Conservation (phyloP, 2,113 vertebrate species). For the Blennius ocellaris region DNA sequence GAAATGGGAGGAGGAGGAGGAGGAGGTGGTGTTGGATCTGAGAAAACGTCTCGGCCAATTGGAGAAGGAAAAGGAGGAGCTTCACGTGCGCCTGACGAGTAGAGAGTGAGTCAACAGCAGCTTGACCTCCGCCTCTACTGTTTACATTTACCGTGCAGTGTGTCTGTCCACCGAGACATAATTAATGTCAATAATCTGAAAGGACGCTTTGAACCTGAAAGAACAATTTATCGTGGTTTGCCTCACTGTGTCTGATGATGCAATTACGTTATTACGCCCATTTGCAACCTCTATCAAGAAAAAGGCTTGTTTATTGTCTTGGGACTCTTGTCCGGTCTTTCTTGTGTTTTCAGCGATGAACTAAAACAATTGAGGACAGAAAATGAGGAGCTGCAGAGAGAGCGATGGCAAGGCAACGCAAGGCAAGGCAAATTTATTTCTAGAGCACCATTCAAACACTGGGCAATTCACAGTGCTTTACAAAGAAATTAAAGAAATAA, state of each 20-base stretch:
- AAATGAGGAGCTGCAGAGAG: constrained; percentile 77
- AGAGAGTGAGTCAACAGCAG: constrained; percentile 84
- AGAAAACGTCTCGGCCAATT: constrained; percentile 76
- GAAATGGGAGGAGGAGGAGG: constrained; percentile 62
- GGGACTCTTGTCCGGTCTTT: too few relatives aligned
- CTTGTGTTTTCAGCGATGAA: constrained; percentile 78
- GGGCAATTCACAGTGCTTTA: too few relatives aligned
- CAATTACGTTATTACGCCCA: background rate
- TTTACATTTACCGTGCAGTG: background rate
- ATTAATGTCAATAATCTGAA: background rate
- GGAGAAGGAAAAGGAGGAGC: constrained; percentile 76
- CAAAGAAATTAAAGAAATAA: too few relatives aligned
- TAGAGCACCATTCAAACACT: too few relatives aligned
- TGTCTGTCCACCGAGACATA: background rate
- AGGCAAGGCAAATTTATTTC: too few relatives aligned
- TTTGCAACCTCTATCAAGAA: background rate
- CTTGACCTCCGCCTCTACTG: background rate
- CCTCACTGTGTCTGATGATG: background rate
- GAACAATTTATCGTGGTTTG: background rate
- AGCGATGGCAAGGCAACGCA: constrained; percentile 61
- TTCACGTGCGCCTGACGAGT: constrained; percentile 80
- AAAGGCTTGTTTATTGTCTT: background rate
- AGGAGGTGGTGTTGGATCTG: constrained; percentile 73
- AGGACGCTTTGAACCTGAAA: background rate
- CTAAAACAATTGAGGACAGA: constrained; percentile 78